These are phyloP conservation scores for Muscicapa striata DNA, from an alignment of 2,797 vertebrate species.

Conservation along the genomic window DNA sequence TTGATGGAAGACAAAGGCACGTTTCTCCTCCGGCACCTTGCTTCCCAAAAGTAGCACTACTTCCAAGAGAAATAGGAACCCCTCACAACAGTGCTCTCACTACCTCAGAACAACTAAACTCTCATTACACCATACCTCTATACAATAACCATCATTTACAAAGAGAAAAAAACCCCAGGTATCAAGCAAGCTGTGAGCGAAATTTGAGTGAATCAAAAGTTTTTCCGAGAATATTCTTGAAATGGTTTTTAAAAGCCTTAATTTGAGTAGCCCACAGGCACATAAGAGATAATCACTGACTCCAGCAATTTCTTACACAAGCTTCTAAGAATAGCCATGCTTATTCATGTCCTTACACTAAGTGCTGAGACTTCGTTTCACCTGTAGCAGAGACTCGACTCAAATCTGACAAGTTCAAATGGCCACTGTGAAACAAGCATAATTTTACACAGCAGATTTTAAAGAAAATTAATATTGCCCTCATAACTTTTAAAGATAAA, in stretches of 20 bases:
- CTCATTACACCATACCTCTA: not conserved
- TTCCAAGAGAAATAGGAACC: not conserved
- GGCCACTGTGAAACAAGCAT: not conserved
- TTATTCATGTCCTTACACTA: not conserved
- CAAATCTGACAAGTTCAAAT: not conserved
- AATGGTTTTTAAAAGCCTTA: not conserved
- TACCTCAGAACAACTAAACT: not conserved
- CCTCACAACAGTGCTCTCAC: not conserved
- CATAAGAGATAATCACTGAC: not conserved
- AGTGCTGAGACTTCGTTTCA: not conserved
- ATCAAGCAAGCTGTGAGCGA: not conserved
- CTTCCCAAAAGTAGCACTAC: not conserved
- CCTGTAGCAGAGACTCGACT: rapidly evolving
- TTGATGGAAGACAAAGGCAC: not conserved
- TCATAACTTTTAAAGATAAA: not conserved
- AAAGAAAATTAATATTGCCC: not conserved
- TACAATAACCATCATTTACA: not conserved
- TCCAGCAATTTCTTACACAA: not conserved
- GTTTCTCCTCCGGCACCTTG: not conserved
- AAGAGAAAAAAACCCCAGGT: rapidly evolving
- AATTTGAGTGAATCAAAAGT: not conserved
- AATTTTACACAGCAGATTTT: not conserved
- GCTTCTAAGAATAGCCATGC: not conserved
- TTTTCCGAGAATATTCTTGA: rapidly evolving
- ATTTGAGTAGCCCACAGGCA: not conserved